A percentile compares a stretch with the other conserved stretches of the same genome.
These are phyloP conservation scores for Pampusana beccarii DNA, from an alignment of 2,113 vertebrate genomes.

Conservation along the genomic window DNA sequence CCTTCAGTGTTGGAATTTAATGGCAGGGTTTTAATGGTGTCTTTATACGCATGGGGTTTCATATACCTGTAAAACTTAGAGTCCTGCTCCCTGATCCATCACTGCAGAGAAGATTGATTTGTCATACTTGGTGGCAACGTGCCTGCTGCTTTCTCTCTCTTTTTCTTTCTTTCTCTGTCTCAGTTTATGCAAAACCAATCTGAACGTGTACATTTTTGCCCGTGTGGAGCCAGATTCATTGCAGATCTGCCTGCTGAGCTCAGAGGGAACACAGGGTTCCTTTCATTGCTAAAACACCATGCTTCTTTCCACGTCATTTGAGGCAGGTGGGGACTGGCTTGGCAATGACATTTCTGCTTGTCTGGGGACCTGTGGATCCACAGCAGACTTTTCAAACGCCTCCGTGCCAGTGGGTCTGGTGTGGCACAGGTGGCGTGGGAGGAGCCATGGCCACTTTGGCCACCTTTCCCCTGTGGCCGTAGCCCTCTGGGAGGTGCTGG, in stretches of 20 bases:
- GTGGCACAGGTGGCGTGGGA: background rate
- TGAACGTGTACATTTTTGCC: background rate
- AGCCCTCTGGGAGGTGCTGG: background rate
- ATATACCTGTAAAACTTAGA: conserved; percentile 62
- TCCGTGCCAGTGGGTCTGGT: background rate
- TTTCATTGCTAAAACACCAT: background rate
- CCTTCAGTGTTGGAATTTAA: conserved; percentile 45
- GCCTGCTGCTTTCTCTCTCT: background rate
- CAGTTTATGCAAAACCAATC: conserved; percentile 25
- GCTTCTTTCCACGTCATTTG: background rate
- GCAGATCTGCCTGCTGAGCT: background rate
- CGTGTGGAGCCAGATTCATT: background rate
- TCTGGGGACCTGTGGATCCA: background rate
- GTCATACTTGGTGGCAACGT: background rate
- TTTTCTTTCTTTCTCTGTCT: background rate
- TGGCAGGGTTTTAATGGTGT: conserved; percentile 61
- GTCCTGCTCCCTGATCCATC: conserved; percentile 57
- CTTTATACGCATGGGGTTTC: background rate
- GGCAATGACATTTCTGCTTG: background rate
- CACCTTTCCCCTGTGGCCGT: background rate
- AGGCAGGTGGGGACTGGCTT: background rate
- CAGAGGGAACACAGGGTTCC: background rate
- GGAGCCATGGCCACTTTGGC: background rate
- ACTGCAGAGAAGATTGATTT: conserved; percentile 52
- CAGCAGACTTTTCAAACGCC: background rate